These are phyloP conservation scores for Acrocyrtus sp. DNA, from an alignment of 2,888 invertebrate genomes.

Conservation along the genomic window DNA sequence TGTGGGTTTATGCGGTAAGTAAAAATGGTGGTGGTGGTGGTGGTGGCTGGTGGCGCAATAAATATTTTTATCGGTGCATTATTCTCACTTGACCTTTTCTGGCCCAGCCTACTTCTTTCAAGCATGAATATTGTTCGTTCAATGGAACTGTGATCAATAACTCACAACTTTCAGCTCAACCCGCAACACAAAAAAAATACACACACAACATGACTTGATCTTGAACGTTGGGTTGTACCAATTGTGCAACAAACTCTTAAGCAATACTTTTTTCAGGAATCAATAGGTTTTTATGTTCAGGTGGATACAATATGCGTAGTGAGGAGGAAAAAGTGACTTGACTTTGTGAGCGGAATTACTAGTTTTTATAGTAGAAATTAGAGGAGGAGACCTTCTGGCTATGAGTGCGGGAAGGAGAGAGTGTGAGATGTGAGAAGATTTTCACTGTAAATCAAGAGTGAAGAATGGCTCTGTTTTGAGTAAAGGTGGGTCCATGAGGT, in stretches of 20 bases:
- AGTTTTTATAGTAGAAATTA: too few relatives aligned
- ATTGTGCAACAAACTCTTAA: conserved; percentile 14
- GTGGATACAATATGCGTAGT: too few relatives aligned
- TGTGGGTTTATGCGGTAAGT: not conserved
- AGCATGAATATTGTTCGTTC: conserved; percentile 6
- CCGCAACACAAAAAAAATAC: too few relatives aligned
- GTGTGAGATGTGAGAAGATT: too few relatives aligned
- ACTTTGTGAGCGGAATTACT: conserved; percentile 1
- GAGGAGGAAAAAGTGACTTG: not conserved
- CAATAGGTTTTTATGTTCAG: too few relatives aligned
- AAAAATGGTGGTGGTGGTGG: conserved; percentile 8
- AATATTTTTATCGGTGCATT: conserved; percentile 33
- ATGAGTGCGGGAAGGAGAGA: too few relatives aligned
- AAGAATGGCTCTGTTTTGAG: conserved; percentile 6
- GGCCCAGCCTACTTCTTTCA: conserved; percentile 29
- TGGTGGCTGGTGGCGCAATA: conserved; percentile 29
- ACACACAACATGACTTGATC: conserved; percentile 28
- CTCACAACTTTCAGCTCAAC: too few relatives aligned
- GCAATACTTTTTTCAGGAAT: not conserved
- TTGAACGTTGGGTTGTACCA: too few relatives aligned
- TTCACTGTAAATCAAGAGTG: conserved; percentile 7
- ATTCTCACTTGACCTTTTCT: conserved; percentile 45
- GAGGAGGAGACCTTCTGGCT: too few relatives aligned
- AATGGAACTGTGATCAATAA: conserved; percentile 39
- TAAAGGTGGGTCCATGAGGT: conserved; percentile 23